Base-by-base conservation (phyloP, 35 echinoderm and acorn worm species). In the Lytechinus variegatus region DNA sequence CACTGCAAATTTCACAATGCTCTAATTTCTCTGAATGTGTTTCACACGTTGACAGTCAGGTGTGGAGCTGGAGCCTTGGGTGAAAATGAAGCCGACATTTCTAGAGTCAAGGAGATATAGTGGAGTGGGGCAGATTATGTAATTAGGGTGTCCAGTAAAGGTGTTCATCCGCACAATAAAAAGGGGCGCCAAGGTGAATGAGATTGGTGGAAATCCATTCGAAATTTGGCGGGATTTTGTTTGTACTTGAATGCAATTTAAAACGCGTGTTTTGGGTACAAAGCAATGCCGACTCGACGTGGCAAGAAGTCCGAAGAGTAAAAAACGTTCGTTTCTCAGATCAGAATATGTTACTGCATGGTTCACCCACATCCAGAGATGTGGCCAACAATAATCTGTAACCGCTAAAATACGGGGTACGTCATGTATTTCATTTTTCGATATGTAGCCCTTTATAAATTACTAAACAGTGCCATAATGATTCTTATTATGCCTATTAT, bases 121-220 rank as follows among this genome's bases (percentile, higher is more conserved):
- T 58, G 56, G 66, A 11, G 56, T 58, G 56, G 13, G 56, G 56
- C 5, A 58, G 66, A 79, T 79, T 79, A 79, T 19, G 19, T 79
- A 79, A 79, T 79, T 79, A 79, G 66, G 66, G 66, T 79, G 66
- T 19, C 66, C 19, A 79, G 19, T 24, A 79, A 79, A 6, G 66
- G 14, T 79, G 14, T 79, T 79, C 66, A 79, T 79, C 66, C 66
- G 66, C 5, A 24, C 33, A n/a, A 79, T 79, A n/a, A 27, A 79
- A 79, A 79, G 2, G 16, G 66, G 66, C 66, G 10, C 88, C 88
- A 90, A 90, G 88, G 88, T 54, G 88, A 90, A 90, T 52, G 88
- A 90, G 88, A 90, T 90, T 54, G 88, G 88, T 54, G 88, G 52
- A 90, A 90, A 90, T 90, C 88, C 88, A 90, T 90, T 90, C 6